These are phyloP conservation scores for Triplophysa rosa DNA, from an alignment of 2,113 vertebrate genomes.

Conservation along the genomic window DNA sequence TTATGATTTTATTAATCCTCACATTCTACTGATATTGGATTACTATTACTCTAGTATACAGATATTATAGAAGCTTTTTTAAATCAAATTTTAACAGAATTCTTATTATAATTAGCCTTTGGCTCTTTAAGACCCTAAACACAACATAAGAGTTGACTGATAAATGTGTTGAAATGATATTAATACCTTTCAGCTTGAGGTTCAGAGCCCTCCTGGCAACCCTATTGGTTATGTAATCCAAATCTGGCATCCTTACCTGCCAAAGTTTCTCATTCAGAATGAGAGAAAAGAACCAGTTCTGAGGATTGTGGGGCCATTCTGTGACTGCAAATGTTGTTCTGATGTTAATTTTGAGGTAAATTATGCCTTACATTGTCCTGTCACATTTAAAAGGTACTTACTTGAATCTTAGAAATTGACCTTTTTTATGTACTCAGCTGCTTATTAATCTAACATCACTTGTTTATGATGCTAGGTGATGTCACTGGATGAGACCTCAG, in stretches of 20 bases:
- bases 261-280: slow-evolving; percentile 80
- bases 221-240: slow-evolving; percentile 79
- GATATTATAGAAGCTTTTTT: no score
- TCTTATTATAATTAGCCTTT: no score
- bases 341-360: slow-evolving; percentile 81
- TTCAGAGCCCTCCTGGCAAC: slow-evolving; percentile 78
- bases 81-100: no score
- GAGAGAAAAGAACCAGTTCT: slow-evolving; percentile 70
- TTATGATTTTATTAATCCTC: no score
- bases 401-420: background rate
- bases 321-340: slow-evolving; percentile 74
- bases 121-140: background rate
- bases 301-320: slow-evolving; percentile 74
- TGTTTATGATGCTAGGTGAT: slow-evolving; percentile 53
- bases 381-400: background rate
- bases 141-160: background rate
- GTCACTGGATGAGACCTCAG: slow-evolving; percentile 56
- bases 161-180: background rate
- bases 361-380: background rate
- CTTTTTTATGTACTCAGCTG: background rate
- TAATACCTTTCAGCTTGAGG: slow-evolving; percentile 71
- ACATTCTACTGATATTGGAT: no score
- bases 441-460: background rate
- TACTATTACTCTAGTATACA: no score
- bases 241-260: slow-evolving; percentile 78